Conservation (phyloP, 2,888 invertebrate species). For the Pristionchus entomophagus region DNA sequence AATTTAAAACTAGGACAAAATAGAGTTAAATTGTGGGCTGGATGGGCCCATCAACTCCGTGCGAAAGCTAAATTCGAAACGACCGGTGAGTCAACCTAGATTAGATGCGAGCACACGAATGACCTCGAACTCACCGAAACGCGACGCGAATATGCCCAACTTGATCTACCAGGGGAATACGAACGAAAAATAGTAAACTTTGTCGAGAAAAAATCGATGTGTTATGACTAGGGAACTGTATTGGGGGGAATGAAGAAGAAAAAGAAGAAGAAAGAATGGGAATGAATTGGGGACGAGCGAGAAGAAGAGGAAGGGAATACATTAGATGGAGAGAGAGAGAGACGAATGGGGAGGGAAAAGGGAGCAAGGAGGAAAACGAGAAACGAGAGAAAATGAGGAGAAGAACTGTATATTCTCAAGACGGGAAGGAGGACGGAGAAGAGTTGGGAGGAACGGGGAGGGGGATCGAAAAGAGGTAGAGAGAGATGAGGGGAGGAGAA, state of each 20-base stretch:
- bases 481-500: conserved; percentile 54
- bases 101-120: background rate
- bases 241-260: too few relatives aligned
- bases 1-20: background rate
- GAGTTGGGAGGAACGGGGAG: conserved; percentile 16
- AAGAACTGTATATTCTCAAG: conserved; percentile 48
- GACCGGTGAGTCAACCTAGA: conserved; percentile 30
- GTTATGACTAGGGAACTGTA: conserved; percentile 25
- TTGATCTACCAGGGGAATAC: background rate
- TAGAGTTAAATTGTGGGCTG: too few relatives aligned
- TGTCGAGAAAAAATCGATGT: background rate
- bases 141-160: background rate
- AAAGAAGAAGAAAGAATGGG: conserved; percentile 26
- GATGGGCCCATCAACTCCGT: background rate
- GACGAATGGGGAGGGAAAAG: background rate
- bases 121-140: conserved; percentile 19
- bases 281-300: background rate
- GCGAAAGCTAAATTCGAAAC: background rate
- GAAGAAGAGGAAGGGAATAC: conserved; percentile 17
- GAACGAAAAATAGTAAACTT: background rate
- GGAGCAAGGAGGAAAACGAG: background rate
- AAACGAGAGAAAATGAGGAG: conserved; percentile 31
- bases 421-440: conserved; percentile 13
- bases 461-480: conserved; percentile 46
- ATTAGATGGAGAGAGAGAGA: conserved; percentile 26